phyloP scores from a whole-genome alignment of 2,888 invertebrate species.

The Cantharis rufa region DNA sequence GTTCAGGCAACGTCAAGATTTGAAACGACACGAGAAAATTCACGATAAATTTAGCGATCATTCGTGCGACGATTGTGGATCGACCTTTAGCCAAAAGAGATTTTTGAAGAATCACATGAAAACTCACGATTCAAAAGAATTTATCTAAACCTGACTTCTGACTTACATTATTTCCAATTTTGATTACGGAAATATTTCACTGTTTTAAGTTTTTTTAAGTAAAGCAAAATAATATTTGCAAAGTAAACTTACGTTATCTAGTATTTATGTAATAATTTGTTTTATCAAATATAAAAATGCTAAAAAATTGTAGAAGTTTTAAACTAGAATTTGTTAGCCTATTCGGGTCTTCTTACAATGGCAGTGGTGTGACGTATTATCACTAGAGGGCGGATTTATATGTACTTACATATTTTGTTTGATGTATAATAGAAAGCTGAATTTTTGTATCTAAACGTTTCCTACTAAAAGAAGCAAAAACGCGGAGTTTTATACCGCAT shows the following conservation, averaged over 20 bases:
- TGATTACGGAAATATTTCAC: background rate
- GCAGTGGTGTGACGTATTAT: too few relatives aligned
- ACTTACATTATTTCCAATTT: background rate
- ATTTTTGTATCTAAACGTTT: too few relatives aligned
- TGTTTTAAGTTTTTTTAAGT: background rate
- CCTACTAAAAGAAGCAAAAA: too few relatives aligned
- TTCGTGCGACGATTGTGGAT: slow-evolving; percentile 52
- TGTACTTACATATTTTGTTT: too few relatives aligned
- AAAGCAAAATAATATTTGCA: background rate
- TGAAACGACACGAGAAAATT: slow-evolving; percentile 52
- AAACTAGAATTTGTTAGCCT: background rate
- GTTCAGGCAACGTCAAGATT: slow-evolving; percentile 56
- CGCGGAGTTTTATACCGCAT: too few relatives aligned
- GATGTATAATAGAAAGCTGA: too few relatives aligned
- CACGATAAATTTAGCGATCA: slow-evolving; percentile 53
- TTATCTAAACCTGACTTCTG: background rate
- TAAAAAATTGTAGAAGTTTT: background rate
- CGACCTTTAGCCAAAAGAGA: slow-evolving; percentile 56
- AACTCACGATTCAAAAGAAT: slow-evolving; percentile 22
- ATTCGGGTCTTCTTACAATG: too few relatives aligned
- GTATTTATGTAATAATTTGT: background rate
- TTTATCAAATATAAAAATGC: background rate
- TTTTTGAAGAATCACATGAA: slow-evolving; percentile 51
- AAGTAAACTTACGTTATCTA: background rate
- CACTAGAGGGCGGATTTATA: too few relatives aligned